Evolutionary conservation across 2,797 vertebrate species (phyloP).

Genomic region (Novumbra hubbsi): DNA sequence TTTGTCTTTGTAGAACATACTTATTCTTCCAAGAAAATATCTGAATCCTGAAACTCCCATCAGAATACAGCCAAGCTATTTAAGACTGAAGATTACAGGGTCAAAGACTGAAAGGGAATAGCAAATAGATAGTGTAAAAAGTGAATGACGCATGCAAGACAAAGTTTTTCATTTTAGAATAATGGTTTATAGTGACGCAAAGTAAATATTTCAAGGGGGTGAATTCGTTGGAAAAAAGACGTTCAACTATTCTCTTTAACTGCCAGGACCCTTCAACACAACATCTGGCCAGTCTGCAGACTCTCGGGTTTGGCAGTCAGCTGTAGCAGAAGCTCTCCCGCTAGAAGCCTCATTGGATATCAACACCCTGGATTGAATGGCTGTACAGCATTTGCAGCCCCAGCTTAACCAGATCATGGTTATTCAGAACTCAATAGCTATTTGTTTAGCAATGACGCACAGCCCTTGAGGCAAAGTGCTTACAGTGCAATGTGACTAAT

Average conservation of each 20-base stretch:
- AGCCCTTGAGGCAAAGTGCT: neutral
- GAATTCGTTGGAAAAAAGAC: neutral
- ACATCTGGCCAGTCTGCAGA: neutral
- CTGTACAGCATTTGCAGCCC: neutral
- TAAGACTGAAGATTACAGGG: neutral
- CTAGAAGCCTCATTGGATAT: neutral
- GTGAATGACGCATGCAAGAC: constrained; percentile 45
- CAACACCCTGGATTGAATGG: neutral
- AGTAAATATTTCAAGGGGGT: neutral
- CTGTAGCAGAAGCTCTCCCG: neutral
- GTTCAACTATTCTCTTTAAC: neutral
- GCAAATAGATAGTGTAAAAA: constrained; percentile 19
- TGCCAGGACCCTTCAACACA: neutral
- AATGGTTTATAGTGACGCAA: neutral
- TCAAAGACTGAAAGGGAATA: constrained; percentile 65
- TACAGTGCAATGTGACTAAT: neutral
- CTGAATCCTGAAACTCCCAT: neutral
- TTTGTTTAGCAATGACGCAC: neutral
- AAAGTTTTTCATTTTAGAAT: constrained; percentile 23
- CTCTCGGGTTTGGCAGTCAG: neutral
- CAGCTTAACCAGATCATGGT: neutral
- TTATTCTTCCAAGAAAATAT: neutral
- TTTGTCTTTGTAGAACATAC: neutral
- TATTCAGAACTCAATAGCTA: neutral
- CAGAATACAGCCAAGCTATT: neutral